phyloP scores from a whole-genome alignment of 2,797 vertebrate species.

The Neosilurus mollespiculum region DNA sequence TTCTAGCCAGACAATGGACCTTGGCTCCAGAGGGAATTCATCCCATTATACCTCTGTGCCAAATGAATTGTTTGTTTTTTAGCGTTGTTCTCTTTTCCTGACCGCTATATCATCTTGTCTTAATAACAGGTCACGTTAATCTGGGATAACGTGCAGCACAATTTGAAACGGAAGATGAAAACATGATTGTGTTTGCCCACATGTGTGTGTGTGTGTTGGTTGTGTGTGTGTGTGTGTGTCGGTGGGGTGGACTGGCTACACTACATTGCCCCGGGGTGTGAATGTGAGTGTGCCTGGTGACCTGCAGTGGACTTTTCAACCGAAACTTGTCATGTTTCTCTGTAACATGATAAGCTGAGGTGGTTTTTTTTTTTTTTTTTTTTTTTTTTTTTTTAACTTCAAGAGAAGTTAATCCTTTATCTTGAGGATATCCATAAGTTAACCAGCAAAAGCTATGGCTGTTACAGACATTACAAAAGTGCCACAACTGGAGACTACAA shows the following conservation, averaged over 20 bases:
- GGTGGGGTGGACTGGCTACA: no score
- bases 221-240: background rate
- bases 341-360: no score
- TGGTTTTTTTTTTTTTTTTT: background rate
- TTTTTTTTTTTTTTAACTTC: background rate
- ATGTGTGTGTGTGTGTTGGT: background rate
- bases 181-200: constrained; percentile 28
- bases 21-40: constrained; percentile 64
- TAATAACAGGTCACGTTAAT: constrained; percentile 56
- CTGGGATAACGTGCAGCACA: constrained; percentile 38
- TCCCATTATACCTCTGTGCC: constrained; percentile 78
- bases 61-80: constrained; percentile 79
- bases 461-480: no score
- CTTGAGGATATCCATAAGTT: no score
- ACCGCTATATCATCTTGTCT: constrained; percentile 60
- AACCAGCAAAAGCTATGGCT: no score
- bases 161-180: constrained; percentile 32
- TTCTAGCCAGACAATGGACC: constrained; percentile 77
- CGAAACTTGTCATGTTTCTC: no score
- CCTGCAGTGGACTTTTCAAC: background rate
- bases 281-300: background rate
- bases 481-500: background rate
- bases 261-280: no score
- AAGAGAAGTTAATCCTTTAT: background rate
- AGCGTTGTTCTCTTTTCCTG: constrained; percentile 51